These are phyloP conservation scores for Intellagama lesueurii DNA, from an alignment of 2,797 vertebrate genomes.

Conservation along the genomic window DNA sequence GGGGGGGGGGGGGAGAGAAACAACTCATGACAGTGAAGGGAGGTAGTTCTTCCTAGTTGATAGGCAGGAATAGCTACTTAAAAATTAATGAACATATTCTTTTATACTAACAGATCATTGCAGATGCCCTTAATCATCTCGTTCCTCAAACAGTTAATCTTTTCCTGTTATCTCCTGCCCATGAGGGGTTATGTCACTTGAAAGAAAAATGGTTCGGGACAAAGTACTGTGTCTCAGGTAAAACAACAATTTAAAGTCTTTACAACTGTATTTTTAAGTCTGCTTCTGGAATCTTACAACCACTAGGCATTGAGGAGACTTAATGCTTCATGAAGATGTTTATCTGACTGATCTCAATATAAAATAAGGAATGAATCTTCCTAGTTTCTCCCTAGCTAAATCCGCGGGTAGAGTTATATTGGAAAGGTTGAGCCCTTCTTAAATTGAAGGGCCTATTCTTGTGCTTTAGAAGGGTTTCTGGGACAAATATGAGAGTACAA, in stretches of 20 bases:
- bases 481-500: not conserved
- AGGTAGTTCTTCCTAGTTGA: not conserved
- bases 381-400: not conserved
- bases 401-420: not conserved
- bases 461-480: not conserved
- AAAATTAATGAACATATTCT: constrained; percentile 26
- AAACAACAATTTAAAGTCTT: not conserved
- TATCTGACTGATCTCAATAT: not conserved
- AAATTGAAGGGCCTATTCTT: not conserved
- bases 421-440: not conserved
- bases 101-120: constrained; percentile 81
- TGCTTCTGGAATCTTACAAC: not conserved
- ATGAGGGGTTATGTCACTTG: constrained; percentile 82
- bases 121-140: constrained; percentile 79
- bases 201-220: constrained; percentile 91
- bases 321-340: not conserved
- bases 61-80: not conserved
- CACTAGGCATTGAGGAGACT: not conserved
- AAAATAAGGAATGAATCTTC: not conserved
- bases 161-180: constrained; percentile 85
- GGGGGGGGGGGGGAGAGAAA: not conserved
- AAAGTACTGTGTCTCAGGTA: constrained; percentile 86
- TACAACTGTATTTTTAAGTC: not conserved
- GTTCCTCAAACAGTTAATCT: constrained; percentile 86
- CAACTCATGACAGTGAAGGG: too few species aligned